Conservation (phyloP, 2,888 invertebrate genomes). For the Julus scanicus region DNA sequence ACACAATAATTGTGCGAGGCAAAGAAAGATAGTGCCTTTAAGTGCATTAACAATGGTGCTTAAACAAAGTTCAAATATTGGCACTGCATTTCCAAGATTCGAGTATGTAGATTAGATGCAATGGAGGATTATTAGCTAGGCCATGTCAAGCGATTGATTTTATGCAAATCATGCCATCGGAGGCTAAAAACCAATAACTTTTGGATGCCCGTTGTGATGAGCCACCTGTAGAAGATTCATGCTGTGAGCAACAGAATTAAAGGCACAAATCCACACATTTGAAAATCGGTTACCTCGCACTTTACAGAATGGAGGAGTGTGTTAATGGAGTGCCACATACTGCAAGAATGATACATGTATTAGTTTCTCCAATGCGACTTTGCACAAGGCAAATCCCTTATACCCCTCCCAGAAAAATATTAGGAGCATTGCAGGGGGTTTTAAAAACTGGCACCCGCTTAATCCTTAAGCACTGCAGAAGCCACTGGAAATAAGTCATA, state of each 20-base stretch:
- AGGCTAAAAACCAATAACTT: not conserved
- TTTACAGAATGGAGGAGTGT: too few species aligned
- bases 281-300: not conserved
- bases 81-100: too few species aligned
- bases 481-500: constrained; percentile 31
- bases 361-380: not conserved
- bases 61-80: too few species aligned
- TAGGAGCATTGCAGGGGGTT: not conserved
- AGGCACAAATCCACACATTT: not conserved
- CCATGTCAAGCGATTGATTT: too few species aligned
- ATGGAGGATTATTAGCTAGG: too few species aligned
- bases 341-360: not conserved
- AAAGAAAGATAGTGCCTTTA: too few species aligned
- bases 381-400: not conserved
- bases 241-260: not conserved
- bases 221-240: not conserved
- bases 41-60: too few species aligned
- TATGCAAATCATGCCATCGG: not conserved
- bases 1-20: not conserved
- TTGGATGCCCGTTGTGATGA: not conserved
- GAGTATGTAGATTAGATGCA: too few species aligned
- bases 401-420: not conserved
- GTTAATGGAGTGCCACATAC: not conserved
- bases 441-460: not conserved
- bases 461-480: not conserved